phyloP scores from a whole-genome alignment of 2,113 vertebrate genomes.

The Rhinichthys klamathensis region DNA sequence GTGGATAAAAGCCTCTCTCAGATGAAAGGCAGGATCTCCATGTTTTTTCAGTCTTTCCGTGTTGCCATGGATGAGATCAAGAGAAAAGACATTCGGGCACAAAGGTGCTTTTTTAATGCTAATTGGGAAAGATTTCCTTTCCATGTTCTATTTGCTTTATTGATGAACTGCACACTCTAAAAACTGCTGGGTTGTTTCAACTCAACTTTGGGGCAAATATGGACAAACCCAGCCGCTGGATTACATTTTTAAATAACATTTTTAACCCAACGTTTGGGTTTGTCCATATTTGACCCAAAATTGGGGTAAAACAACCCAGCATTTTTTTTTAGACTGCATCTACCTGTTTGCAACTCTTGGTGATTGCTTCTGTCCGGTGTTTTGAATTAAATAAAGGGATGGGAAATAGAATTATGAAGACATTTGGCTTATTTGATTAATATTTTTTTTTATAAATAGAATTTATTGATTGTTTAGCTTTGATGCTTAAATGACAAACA shows the following conservation, averaged over 20 bases:
- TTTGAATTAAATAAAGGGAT: neutral
- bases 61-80: constrained; percentile 74
- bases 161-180: neutral
- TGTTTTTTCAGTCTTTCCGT: constrained; percentile 65
- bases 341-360: neutral
- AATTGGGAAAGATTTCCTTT: constrained; percentile 44
- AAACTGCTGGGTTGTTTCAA: too few species aligned
- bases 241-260: too few species aligned
- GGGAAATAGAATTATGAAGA: neutral
- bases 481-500: neutral
- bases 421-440: neutral
- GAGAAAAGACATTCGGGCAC: constrained; percentile 48
- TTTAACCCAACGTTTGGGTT: too few species aligned
- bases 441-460: neutral
- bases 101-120: constrained; percentile 47
- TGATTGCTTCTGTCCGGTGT: neutral
- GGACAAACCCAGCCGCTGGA: too few species aligned
- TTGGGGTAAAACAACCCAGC: too few species aligned
- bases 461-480: too few species aligned
- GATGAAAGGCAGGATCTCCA: constrained; percentile 78
- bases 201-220: too few species aligned
- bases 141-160: neutral
- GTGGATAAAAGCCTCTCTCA: constrained; percentile 75
- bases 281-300: too few species aligned
- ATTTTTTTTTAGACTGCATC: too few species aligned